A percentile compares a stretch with the other conserved stretches of the same genome.
These are phyloP conservation scores for Crematogaster levior DNA, from an alignment of 2,888 invertebrate species.

Conservation along the genomic window DNA sequence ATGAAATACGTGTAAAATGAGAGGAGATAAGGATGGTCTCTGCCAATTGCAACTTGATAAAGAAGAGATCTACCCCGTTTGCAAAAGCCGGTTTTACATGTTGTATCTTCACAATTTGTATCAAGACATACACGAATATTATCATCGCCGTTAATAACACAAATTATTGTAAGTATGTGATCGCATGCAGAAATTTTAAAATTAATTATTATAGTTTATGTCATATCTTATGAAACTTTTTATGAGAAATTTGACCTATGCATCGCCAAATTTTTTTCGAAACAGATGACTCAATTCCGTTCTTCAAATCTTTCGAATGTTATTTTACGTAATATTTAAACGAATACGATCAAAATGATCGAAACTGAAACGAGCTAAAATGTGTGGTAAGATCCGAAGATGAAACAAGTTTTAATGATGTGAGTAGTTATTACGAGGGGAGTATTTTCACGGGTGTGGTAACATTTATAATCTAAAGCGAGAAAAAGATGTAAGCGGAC, in stretches of 20 bases:
- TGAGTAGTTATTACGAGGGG: constrained; percentile 43
- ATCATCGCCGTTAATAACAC: neutral
- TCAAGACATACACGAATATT: neutral
- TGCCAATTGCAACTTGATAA: constrained; percentile 1
- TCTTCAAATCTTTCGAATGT: constrained; percentile 37
- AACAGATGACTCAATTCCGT: constrained; percentile 26
- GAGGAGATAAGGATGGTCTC: constrained; percentile 28
- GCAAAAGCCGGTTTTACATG: constrained; percentile 42
- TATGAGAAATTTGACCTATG: neutral
- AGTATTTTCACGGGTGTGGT: constrained; percentile 59
- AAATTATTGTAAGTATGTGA: neutral
- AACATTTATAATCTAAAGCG: constrained; percentile 47
- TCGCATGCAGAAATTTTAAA: neutral
- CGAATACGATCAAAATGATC: constrained; percentile 7
- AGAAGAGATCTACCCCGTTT: neutral
- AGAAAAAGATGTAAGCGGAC: constrained; percentile 60
- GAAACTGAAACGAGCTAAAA: constrained; percentile 22
- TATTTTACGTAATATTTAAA: constrained; percentile 8
- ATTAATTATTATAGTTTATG: neutral
- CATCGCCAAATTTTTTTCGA: constrained; percentile 25
- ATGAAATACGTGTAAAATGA: neutral
- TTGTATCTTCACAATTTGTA: constrained; percentile 5
- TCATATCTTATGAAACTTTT: neutral
- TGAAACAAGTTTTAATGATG: constrained; percentile 35
- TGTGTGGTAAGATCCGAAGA: constrained; percentile 43